Percentiles rank a stretch among this genome's conserved stretches.
Evolutionary conservation across 1,140 invertebrate species (phyloP).

Genomic region (Dinoponera quadriceps): DNA sequence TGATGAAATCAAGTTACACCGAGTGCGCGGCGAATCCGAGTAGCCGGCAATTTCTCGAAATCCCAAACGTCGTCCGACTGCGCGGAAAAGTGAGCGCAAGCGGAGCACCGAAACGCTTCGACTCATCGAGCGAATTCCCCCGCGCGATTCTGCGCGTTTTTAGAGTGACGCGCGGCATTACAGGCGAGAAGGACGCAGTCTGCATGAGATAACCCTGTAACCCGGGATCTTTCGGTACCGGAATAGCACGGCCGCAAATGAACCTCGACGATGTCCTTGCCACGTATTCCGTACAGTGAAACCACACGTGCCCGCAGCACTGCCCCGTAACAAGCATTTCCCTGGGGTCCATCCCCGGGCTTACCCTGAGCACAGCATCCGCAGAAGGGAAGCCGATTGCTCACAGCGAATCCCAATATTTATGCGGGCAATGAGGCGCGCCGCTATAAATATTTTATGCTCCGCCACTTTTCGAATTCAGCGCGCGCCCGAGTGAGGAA

Average conservation of each 20-base stretch:
- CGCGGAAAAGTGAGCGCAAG: no score
- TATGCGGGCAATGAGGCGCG: slow-evolving; percentile 73
- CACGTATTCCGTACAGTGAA: slow-evolving; percentile 51
- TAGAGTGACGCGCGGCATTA: no score
- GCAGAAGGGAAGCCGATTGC: slow-evolving; percentile 53
- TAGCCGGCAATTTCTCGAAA: no score
- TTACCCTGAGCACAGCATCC: slow-evolving; percentile 46
- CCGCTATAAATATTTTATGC: slow-evolving; percentile 76
- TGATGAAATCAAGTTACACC: no score
- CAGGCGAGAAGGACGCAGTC: background rate
- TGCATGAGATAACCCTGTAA: background rate
- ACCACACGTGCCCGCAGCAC: slow-evolving; percentile 57
- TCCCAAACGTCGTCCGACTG: no score
- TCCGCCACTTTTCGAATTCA: slow-evolving; percentile 70
- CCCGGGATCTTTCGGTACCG: slow-evolving; percentile 19
- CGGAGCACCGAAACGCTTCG: no score
- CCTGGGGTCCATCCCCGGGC: slow-evolving; percentile 53
- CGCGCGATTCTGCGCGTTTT: no score
- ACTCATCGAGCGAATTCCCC: no score
- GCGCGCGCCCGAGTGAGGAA: slow-evolving; percentile 50
- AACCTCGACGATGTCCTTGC: slow-evolving; percentile 42
- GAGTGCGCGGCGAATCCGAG: no score
- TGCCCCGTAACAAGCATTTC: slow-evolving; percentile 58
- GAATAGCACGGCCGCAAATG: slow-evolving; percentile 39
- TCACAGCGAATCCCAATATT: slow-evolving; percentile 71